Evolutionary conservation across 2,113 vertebrate genomes (phyloP), one percentile per base, ranked within the genome.

Genomic region (Aleadryas rufinucha): DNA sequence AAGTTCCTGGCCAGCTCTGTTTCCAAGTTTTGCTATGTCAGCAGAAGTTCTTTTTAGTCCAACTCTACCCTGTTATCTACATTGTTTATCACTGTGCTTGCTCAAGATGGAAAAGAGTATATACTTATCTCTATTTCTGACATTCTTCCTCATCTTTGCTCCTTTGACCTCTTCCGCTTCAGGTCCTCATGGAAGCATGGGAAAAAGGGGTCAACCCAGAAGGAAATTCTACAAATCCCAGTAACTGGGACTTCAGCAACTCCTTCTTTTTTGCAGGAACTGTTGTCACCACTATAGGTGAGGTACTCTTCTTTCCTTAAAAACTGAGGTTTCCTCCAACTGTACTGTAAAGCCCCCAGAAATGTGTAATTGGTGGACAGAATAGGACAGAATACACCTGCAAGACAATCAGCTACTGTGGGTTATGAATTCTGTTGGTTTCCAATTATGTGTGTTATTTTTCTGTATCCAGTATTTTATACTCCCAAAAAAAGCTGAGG

Each of bases 201-300:
- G 99, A 98, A 95, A 99, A 99, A 65, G 99, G 99, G 4, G 98
- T 99, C 81, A 99, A 99, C 91, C 99, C 99, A n/a, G 98, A 99
- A 61, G 98, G 99, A 80, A 99, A 99, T 86, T 99, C 98, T 44
- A 99, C 98, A 5, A 99, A 98, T 97, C 99, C 98, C 86, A 99
- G 99, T 96, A 99, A 99, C 98, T 99, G 99, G 99, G 99, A 99
- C 95, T 99, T 99, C 56, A 98, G 98, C 95, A 99, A 98, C 97
- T 99, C 99, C 52, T 99, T 99, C 97, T 99, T 99, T 95, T 99
- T 99, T 88, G 99, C 99, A 28, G 98, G 99, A 89, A 99, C 99
- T 1, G 99, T 99, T 6, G 97, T 99, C 96, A 99, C 99, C 66
- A 99, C 99, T 59, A 99, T 99, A 97, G 99, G 99, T 98, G 97